phyloP scores from a whole-genome alignment of 2,888 invertebrate genomes.

The Trichopoda pennipes region DNA sequence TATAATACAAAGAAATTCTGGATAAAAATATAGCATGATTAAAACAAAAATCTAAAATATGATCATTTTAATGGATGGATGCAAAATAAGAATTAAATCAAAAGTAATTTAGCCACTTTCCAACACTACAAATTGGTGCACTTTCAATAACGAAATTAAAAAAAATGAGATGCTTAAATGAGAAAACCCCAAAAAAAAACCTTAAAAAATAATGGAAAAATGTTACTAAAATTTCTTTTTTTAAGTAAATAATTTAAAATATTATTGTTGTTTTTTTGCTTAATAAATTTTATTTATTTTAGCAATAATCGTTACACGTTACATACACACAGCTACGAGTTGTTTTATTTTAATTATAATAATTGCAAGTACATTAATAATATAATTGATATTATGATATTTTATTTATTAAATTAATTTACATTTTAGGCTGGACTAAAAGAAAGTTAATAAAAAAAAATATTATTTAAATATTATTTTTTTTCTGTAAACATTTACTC shows the following conservation, averaged over 20 bases:
- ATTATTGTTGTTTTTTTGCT: conserved; percentile 52
- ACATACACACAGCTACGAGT: conserved; percentile 50
- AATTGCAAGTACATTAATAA: conserved; percentile 56
- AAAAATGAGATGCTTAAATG: not conserved
- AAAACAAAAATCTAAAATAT: conserved; percentile 32
- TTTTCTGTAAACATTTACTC: not conserved
- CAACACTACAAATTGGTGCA: not conserved
- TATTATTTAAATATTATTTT: not conserved
- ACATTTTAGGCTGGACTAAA: not conserved
- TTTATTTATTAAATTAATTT: conserved; percentile 5
- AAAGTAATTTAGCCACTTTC: conserved; percentile 34
- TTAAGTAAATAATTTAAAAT: conserved; percentile 26
- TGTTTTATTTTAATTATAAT: conserved; percentile 46
- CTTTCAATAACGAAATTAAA: conserved; percentile 8
- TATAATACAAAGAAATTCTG: not conserved
- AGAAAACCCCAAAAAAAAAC: conserved; percentile 25
- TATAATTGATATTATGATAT: conserved; percentile 40
- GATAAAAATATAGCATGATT: conserved; percentile 26
- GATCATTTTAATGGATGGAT: conserved; percentile 32
- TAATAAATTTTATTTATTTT: conserved; percentile 66
- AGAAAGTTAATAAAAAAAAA: not conserved
- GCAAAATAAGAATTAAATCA: not conserved
- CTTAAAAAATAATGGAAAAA: conserved; percentile 16
- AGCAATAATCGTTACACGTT: conserved; percentile 59
- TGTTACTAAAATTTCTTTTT: not conserved